Evolutionary conservation across 1,140 invertebrate species (phyloP).

Genomic region (Calycopis cecrops): DNA sequence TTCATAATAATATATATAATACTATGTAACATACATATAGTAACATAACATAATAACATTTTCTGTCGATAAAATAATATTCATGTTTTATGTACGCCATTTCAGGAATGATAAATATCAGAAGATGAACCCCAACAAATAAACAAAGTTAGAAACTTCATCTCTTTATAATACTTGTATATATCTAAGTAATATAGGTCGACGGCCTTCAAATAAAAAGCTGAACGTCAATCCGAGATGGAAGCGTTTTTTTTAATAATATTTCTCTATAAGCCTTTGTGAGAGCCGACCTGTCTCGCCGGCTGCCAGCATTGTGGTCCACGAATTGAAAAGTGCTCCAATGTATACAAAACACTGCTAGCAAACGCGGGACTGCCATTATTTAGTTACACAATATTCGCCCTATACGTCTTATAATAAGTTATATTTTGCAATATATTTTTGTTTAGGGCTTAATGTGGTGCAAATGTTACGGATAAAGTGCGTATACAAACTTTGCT

Average conservation of each 20-base stretch:
- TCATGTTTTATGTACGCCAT: too few species aligned
- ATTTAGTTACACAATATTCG: conserved; percentile 3
- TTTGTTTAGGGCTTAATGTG: not conserved
- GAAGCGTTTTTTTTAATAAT: conserved; percentile 28
- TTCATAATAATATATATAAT: too few species aligned
- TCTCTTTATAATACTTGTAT: too few species aligned
- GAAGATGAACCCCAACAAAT: too few species aligned
- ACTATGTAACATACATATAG: too few species aligned
- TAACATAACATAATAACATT: too few species aligned
- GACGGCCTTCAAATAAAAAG: not conserved
- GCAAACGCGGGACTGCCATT: not conserved
- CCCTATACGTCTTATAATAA: not conserved
- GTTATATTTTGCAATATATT: not conserved
- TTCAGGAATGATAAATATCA: too few species aligned
- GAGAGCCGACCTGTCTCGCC: conserved; percentile 29
- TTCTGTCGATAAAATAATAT: too few species aligned
- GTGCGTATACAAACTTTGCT: not conserved
- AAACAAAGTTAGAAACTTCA: too few species aligned
- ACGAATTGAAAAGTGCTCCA: conserved; percentile 9
- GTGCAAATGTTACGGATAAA: not conserved
- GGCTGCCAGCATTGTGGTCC: conserved; percentile 26
- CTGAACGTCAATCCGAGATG: conserved; percentile 27
- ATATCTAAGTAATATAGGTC: too few species aligned
- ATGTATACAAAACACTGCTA: not conserved
- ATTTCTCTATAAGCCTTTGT: conserved; percentile 30